Evolutionary conservation across 2,888 invertebrate species (phyloP), one percentile per base, ranked within the genome.

Genomic region (Drosophila paranaensis): DNA sequence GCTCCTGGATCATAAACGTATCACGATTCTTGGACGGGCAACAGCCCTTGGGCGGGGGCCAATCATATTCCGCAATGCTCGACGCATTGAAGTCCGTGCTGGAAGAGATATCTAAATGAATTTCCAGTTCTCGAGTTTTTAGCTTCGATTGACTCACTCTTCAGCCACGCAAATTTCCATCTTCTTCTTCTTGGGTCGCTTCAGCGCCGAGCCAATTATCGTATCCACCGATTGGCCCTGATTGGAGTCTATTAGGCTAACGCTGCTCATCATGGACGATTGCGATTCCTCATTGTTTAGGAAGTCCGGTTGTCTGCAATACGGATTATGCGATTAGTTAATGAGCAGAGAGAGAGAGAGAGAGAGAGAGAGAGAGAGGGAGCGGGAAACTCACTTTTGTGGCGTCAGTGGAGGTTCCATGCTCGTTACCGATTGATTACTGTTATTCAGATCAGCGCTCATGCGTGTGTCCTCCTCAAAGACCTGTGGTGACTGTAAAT

Each of bases 1-100:
- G 99, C 92, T 99, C 99, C 93, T 99, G 98, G 67, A 99, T 95
- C 96, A 98, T 97, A 93, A 96, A 98, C 56, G 97, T 96, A 88
- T 98, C 96, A 55, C 95, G 92, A 85, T 92, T 92, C 64, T 92
- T 92, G 10, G 95, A 79, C 92, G 94, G 83, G 93, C 94, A 92
- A 71, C 92, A 92, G 30, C 92, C 92, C 61, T 93, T 91, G 90
- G 93, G 95, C 37, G 95, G 94, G 8, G 97, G 97, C 99, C 99
- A 99, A 88, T 96, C 96, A 91, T 99, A 99, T 92, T 99, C 98
- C 69, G 97, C 97, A 60, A 99, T 95, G 91, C 97, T 97, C 60
- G 97, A 96, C 16, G 98, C 97, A 25, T 96, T 96, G 90, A 96
- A 95, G 53, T 94, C 94, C 88, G 94, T 94, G 85, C 92, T 92